Base-by-base conservation (phyloP, 2,797 vertebrate species). In the Crypturellus tataupa region DNA sequence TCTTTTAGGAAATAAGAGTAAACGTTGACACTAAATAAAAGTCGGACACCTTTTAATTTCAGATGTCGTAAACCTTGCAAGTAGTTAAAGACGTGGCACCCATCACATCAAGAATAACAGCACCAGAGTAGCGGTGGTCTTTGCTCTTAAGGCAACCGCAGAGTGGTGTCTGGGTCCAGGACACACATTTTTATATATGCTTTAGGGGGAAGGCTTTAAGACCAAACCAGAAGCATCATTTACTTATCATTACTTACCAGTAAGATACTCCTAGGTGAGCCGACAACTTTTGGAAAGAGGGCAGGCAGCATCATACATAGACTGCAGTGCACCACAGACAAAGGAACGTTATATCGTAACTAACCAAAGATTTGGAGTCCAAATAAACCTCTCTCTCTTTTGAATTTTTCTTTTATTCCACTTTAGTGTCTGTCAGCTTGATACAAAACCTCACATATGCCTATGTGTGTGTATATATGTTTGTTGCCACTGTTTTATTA, bases 11-110 rank as follows among this genome's bases (percentile, higher is more conserved):
- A 86, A 85, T 71, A 63, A 37, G 90, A 86, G 89, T 91, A 94
- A 97, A 95, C 71, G 68, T 31, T 92, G 91, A 93, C 62, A 76
- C 69, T 93, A 87, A 89, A 81, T 73, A 25, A 81, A 63, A 77
- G 75, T 92, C 72, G 95, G 80, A 62, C 44, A 94, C 71, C 79
- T 81, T 96, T 95, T 92, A 85, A 89, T 96, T 89, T 85, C 91
- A 63, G 62, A 40, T 83, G 85, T 91, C 68, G 60, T 89, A 85
- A 75, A 68, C 83, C 31, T 37, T 27, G 63, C 1, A 6, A 89
- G 49, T 20, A 40, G 16, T 77, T 79, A 76, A 60, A 86, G 89
- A 13, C 77, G 69, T 70, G 53, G 68, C 35, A 49, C 6, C 53
- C 42, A 12, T 59, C 8, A 12, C 46, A 12, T 69, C 29, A 95